phyloP scores from a whole-genome alignment of 2,113 vertebrate species.

The Barbus barbus region DNA sequence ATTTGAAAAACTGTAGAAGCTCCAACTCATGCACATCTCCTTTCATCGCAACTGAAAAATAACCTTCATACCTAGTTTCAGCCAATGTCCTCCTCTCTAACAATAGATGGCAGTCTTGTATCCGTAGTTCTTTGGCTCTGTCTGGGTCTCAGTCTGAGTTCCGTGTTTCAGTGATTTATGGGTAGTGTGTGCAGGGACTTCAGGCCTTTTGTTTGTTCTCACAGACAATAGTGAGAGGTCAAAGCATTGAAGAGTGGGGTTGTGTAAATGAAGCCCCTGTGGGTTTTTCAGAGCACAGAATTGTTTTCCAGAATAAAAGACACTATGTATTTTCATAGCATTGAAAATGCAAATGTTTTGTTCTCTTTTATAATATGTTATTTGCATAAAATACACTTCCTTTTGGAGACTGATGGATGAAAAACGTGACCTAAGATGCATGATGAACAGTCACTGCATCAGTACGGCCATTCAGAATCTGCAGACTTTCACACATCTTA shows the following conservation, averaged over 20 bases:
- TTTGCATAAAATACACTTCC: neutral
- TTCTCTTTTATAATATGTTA: neutral
- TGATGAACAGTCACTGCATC: neutral
- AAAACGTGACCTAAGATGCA: neutral
- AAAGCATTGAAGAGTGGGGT: slow-evolving; percentile 29
- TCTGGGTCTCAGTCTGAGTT: neutral
- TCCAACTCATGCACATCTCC: slow-evolving; percentile 6
- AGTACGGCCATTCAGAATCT: neutral
- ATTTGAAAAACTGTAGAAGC: too few species aligned
- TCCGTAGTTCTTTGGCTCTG: slow-evolving; percentile 25
- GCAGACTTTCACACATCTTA: slow-evolving; percentile 15
- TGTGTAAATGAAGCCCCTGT: slow-evolving; percentile 35
- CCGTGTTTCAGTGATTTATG: slow-evolving; percentile 40
- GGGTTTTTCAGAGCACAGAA: slow-evolving; percentile 3
- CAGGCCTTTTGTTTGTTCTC: slow-evolving; percentile 28
- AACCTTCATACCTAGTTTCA: slow-evolving; percentile 18
- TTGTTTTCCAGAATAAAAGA: neutral
- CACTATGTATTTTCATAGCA: neutral
- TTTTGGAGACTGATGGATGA: neutral
- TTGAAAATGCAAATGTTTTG: neutral
- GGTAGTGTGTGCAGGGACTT: slow-evolving; percentile 34
- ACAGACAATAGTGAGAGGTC: slow-evolving; percentile 37
- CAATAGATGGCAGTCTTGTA: slow-evolving; percentile 61
- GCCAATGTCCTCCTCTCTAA: neutral
- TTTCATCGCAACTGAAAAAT: slow-evolving; percentile 18